Evolutionary conservation across 1,140 invertebrate genomes (phyloP).

Genomic region (Sweltsa coloradensis): DNA sequence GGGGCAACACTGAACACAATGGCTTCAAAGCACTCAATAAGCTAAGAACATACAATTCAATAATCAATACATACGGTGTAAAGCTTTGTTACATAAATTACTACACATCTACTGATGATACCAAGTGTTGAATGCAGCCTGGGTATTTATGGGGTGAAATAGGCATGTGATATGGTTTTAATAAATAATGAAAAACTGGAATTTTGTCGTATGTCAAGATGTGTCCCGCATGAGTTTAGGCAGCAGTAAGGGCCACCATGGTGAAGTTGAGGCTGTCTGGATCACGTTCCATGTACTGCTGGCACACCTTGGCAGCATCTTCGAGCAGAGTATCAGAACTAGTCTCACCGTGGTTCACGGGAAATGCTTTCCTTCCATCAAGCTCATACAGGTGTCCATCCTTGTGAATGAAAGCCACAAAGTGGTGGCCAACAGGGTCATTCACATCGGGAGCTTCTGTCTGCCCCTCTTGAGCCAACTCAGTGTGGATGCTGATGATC

Average conservation of each 20-base stretch:
- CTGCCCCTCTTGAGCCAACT: conserved; percentile 78
- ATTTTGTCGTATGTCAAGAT: no score
- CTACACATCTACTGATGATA: no score
- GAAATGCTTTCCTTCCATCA: conserved; percentile 76
- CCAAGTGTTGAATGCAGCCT: no score
- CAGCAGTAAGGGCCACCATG: conserved; percentile 51
- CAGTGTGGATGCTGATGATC: conserved; percentile 71
- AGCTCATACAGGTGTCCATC: conserved; percentile 80
- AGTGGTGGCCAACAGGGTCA: conserved; percentile 72
- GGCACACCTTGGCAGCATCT: conserved; percentile 72
- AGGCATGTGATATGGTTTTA: no score
- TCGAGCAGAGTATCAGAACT: conserved; percentile 57
- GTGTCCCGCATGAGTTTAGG: no score
- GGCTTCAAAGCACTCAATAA: no score
- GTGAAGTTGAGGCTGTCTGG: conserved; percentile 75
- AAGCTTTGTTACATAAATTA: no score
- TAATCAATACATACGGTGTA: no score
- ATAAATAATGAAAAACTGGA: no score
- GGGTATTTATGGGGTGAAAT: no score
- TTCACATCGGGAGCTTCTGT: conserved; percentile 61
- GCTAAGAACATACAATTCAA: no score
- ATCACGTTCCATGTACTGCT: conserved; percentile 70
- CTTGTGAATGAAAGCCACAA: conserved; percentile 75
- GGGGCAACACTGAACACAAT: no score
- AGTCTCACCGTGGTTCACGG: conserved; percentile 73